A percentile compares a stretch with the other conserved stretches of the same genome.
Conservation (phyloP, 64 coral and sea anemone genomes). For the Astreopora myriophthalma region DNA sequence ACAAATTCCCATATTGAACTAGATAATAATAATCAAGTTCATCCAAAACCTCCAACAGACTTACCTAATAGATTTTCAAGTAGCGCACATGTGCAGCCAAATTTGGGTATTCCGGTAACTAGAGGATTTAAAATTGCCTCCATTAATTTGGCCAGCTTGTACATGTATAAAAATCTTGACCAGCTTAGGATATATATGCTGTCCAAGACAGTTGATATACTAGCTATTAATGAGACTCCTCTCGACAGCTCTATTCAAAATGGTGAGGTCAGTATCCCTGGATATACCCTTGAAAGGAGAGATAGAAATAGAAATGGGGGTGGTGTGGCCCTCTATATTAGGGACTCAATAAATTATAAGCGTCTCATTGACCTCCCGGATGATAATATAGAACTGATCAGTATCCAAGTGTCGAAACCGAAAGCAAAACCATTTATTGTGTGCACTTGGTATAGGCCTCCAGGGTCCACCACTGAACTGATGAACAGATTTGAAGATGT, state of each 20-base stretch:
- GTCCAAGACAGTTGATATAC: background rate
- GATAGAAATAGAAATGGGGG: background rate
- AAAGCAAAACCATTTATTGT: conserved; percentile 20
- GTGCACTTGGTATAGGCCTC: conserved; percentile 6
- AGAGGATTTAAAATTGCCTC: too few relatives aligned
- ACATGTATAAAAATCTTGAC: too few relatives aligned
- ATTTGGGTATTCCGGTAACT: too few relatives aligned
- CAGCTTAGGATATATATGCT: background rate
- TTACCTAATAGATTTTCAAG: too few relatives aligned
- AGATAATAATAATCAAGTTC: too few relatives aligned
- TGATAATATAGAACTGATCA: conserved; percentile 1
- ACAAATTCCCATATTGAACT: too few relatives aligned
- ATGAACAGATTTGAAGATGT: background rate
- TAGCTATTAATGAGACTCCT: background rate
- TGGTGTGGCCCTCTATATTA: background rate
- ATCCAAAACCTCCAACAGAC: too few relatives aligned
- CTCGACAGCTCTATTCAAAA: background rate
- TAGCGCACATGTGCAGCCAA: too few relatives aligned
- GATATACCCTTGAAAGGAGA: background rate
- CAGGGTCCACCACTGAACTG: background rate
- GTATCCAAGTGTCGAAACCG: conserved; percentile 12
- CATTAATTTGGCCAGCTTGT: too few relatives aligned
- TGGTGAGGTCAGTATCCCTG: background rate
- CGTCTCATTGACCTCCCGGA: background rate
- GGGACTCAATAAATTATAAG: too few relatives aligned